These are phyloP conservation scores for Aphelocoma californica DNA, from an alignment of 2,797 vertebrate species.

Conservation along the genomic window DNA sequence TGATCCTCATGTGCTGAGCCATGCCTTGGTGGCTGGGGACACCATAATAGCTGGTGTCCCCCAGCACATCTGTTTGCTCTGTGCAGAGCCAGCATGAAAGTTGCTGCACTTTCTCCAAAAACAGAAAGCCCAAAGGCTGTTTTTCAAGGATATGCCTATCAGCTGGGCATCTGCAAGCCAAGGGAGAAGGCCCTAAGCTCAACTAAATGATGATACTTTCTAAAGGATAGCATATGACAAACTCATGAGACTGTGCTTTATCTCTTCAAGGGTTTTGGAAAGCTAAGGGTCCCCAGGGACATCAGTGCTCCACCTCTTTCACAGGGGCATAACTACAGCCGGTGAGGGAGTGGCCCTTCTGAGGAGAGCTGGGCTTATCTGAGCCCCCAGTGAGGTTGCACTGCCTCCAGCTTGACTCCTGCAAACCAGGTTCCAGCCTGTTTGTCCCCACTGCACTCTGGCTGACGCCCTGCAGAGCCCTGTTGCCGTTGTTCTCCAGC, in stretches of 20 bases:
- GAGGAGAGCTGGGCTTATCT: background rate
- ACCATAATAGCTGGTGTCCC: background rate
- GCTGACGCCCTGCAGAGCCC: background rate
- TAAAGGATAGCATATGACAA: background rate
- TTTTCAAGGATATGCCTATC: background rate
- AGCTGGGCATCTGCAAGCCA: background rate
- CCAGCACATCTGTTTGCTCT: background rate
- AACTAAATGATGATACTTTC: background rate
- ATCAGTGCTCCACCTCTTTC: background rate
- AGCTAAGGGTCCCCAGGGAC: background rate
- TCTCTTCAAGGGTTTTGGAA: background rate
- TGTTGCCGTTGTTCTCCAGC: background rate
- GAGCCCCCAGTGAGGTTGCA: rapidly evolving
- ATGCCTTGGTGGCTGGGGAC: background rate
- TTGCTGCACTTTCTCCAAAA: background rate
- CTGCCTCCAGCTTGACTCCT: background rate
- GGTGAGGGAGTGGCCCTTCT: rapidly evolving
- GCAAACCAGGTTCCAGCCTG: background rate
- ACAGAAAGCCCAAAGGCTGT: too few species aligned
- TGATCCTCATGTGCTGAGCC: background rate
- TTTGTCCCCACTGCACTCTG: background rate
- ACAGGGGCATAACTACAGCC: background rate
- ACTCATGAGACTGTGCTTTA: rapidly evolving
- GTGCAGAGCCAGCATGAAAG: background rate
- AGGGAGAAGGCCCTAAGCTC: background rate